Evolutionary conservation across 2,797 vertebrate species (phyloP).

Genomic region (Todus mexicanus): DNA sequence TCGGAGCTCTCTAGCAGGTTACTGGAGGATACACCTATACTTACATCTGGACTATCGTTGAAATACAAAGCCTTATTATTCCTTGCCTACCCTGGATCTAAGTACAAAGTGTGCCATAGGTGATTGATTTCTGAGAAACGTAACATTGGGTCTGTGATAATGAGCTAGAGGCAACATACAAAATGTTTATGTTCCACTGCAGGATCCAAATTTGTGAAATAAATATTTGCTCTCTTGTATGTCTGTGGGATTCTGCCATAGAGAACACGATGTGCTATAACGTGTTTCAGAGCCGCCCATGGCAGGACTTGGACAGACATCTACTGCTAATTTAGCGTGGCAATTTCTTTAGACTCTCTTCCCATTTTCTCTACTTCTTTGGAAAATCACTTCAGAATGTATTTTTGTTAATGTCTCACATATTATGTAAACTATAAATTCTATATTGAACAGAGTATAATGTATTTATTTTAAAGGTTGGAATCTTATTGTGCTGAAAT

Average conservation of each 20-base stretch:
- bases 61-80: neutral
- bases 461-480: neutral
- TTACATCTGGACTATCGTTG: neutral
- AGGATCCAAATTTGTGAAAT: slow-evolving; percentile 51
- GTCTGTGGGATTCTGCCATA: slow-evolving; percentile 27
- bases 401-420: neutral
- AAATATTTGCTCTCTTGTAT: slow-evolving; percentile 58
- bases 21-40: neutral
- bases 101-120: neutral
- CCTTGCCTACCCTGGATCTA: neutral
- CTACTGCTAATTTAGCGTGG: neutral
- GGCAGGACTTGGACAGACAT: neutral
- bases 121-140: slow-evolving; percentile 31
- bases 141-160: neutral
- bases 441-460: neutral
- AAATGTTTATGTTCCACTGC: slow-evolving; percentile 48
- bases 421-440: neutral
- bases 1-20: neutral
- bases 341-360: slow-evolving; percentile 1
- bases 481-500: neutral
- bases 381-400: neutral
- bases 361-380: neutral
- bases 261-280: slow-evolving; percentile 55
- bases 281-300: neutral
- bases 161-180: slow-evolving; percentile 18